Evolutionary conservation across 2,113 vertebrate species (phyloP).

Genomic region (Shinisaurus crocodilurus): DNA sequence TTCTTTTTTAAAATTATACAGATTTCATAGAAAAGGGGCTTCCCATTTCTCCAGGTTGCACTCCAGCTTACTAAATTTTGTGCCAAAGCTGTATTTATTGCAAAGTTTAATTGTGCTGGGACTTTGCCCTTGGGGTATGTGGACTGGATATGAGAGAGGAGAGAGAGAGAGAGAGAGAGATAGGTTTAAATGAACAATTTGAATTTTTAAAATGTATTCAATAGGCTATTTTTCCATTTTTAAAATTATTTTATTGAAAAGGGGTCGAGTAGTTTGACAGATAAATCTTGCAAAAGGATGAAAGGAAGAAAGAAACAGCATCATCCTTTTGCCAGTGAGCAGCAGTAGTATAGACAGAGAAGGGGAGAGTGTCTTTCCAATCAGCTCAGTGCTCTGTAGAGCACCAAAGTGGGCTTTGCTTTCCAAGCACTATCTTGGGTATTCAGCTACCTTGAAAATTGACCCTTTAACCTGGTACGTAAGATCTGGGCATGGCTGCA

Average conservation of each 20-base stretch:
- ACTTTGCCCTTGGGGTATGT: neutral
- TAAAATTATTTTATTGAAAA: neutral
- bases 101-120: neutral
- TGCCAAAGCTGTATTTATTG: neutral
- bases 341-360: neutral
- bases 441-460: conserved; percentile 1
- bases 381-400: neutral
- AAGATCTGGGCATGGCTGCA: neutral
- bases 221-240: neutral
- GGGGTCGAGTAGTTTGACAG: neutral
- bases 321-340: neutral
- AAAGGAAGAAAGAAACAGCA: neutral
- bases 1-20: neutral
- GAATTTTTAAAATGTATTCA: conserved; percentile 17
- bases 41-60: neutral
- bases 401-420: neutral
- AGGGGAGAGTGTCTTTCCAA: neutral
- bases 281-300: neutral
- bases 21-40: neutral
- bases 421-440: neutral
- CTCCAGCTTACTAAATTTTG: neutral
- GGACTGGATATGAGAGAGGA: neutral
- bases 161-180: neutral
- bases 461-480: neutral
- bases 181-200: neutral